These are phyloP conservation scores for Ischnus inquisitorius DNA, from an alignment of 2,888 invertebrate species.

Conservation along the genomic window DNA sequence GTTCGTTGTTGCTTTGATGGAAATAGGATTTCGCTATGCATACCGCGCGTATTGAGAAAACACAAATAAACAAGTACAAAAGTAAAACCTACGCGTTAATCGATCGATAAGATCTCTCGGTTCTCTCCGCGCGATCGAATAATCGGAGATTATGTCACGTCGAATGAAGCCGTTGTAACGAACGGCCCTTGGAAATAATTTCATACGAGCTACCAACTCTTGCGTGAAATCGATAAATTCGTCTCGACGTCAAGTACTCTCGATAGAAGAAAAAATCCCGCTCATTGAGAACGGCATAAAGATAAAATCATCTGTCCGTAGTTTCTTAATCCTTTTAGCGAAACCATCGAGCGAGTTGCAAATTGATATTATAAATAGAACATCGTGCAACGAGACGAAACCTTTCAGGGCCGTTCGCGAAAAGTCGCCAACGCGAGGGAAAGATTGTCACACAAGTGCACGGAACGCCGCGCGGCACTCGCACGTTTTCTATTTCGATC, in stretches of 20 bases:
- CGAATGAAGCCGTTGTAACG: background rate
- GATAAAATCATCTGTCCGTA: no score
- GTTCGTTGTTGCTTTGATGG: no score
- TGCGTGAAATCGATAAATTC: background rate
- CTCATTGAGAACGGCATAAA: no score
- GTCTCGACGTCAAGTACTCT: no score
- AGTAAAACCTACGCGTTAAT: background rate
- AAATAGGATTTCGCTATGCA: no score
- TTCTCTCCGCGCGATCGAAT: background rate
- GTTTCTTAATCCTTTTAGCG: no score
- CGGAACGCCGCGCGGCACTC: slow-evolving; percentile 3
- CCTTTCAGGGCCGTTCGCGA: slow-evolving; percentile 2
- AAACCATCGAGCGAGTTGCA: background rate
- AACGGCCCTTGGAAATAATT: background rate
- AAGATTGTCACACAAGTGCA: slow-evolving; percentile 3
- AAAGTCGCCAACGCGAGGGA: background rate
- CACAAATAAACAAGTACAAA: no score
- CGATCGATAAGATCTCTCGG: background rate
- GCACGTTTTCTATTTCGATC: slow-evolving; percentile 51
- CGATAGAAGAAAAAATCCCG: no score
- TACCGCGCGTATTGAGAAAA: no score
- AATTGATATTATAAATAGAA: slow-evolving; percentile 6
- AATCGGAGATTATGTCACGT: background rate
- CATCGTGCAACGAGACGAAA: background rate
- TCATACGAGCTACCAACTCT: background rate